Base-by-base conservation (phyloP, 2,888 invertebrate species). In the Amiota communis region DNA sequence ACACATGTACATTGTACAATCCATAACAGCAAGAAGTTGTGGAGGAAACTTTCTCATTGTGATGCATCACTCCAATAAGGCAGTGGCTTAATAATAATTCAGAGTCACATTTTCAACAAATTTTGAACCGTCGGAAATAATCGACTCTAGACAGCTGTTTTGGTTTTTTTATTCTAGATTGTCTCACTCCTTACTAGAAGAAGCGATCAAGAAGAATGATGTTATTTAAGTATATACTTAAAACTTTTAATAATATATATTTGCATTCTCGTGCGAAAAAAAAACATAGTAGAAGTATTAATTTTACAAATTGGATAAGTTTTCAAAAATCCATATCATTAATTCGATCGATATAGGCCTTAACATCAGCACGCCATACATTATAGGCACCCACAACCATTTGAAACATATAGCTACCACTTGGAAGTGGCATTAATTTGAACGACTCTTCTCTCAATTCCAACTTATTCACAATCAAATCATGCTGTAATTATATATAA, bases 361-460 rank as follows among this genome's bases (percentile, higher is more conserved):
- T 63, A n/a, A 63, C n/a, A 46, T 46, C n/a, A 8, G n/a, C 63
- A 23, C 46, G 23, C 63, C 63, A 63, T n/a, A 36, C n/a, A n/a
- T 63, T 46, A 46, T 63, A 46, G 63, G 46, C 63, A 8, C 36
- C 63, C 1, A 63, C 13, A 46, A 13, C 1, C 15, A 63, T 10
- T 13, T 63, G 23, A 46, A 63, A 63, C 46, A 36, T 63, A 63
- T 63, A 47, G 15, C 15, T 46, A n/a, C 63, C 63, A n/a, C n/a
- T 63, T 13, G 63, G 63, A n/a, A 63, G 46, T 6, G 63, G 63
- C 46, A 63, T 46, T 11, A 63, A 63, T 36, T 46, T 23, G 11
- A 63, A n/a, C 36, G 13, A 4, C 1, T 36, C n/a, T 4, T 47
- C 46, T 3, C 4, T 9, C 6, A 63, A 46, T 9, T n/a, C 46